Conservation (phyloP, 1,140 invertebrate genomes). For the Drosophila ananassae region DNA sequence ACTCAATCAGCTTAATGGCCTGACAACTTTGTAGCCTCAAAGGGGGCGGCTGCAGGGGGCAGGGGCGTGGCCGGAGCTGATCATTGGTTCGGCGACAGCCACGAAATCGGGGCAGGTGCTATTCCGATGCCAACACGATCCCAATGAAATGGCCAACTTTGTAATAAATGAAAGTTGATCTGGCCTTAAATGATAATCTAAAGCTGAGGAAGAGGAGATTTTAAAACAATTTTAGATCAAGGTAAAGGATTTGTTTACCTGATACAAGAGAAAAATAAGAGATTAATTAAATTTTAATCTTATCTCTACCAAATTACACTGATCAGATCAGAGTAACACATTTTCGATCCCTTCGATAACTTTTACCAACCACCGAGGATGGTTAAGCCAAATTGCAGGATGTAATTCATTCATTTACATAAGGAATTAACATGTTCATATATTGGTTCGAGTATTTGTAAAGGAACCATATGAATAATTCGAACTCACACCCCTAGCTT, state of each 20-base stretch:
- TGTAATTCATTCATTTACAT: constrained; percentile 23
- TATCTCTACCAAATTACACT: not conserved
- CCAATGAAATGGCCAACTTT: constrained; percentile 23
- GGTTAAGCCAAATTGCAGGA: not conserved
- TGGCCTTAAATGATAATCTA: not conserved
- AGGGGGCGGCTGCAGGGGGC: constrained; percentile 11
- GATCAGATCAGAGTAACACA: not conserved
- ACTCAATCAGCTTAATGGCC: constrained; percentile 79
- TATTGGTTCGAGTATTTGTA: not conserved
- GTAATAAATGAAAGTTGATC: constrained; percentile 36
- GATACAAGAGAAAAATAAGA: no score
- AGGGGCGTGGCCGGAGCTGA: constrained; percentile 15
- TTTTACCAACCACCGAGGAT: not conserved
- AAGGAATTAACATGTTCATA: constrained; percentile 33
- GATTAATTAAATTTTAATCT: not conserved
- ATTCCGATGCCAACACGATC: constrained; percentile 27
- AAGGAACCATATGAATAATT: constrained; percentile 11
- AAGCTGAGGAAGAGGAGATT: not conserved
- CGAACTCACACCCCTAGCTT: constrained; percentile 22
- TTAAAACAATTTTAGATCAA: not conserved
- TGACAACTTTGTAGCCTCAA: constrained; percentile 67
- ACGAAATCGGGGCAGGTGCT: constrained; percentile 39
- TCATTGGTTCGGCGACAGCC: constrained; percentile 31
- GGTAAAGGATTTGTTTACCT: not conserved
- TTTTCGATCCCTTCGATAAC: not conserved